Percentiles rank a stretch among this genome's conserved stretches.
phyloP scores from a whole-genome alignment of 2,888 invertebrate species.

The Strigamia transsilvanica region DNA sequence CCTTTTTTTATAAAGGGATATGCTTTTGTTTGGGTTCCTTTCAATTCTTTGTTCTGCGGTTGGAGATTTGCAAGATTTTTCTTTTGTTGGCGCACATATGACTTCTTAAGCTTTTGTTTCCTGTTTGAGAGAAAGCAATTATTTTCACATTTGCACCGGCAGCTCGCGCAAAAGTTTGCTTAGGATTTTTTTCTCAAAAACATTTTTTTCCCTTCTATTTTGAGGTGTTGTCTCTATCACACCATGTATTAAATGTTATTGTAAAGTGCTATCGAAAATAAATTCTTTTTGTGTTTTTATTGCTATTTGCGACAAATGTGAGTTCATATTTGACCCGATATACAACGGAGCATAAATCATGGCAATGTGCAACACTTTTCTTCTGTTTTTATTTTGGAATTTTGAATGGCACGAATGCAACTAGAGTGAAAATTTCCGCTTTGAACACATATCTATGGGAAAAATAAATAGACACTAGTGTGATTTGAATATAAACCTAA shows the following conservation, averaged over 20 bases:
- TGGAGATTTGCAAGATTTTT: conserved; percentile 48
- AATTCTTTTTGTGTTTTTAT: neutral
- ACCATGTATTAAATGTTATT: neutral
- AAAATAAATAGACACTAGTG: too few species aligned
- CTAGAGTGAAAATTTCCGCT: too few species aligned
- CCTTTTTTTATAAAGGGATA: neutral
- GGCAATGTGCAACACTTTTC: too few species aligned
- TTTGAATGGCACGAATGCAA: too few species aligned
- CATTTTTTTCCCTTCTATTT: neutral
- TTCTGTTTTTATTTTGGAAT: too few species aligned
- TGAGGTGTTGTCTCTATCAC: conserved; percentile 9
- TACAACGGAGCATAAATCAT: too few species aligned
- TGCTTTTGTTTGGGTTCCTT: conserved; percentile 38
- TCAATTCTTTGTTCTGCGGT: conserved; percentile 49
- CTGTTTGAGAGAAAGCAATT: conserved; percentile 47
- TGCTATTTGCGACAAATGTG: too few species aligned
- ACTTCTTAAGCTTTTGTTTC: conserved; percentile 47
- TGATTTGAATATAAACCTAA: too few species aligned
- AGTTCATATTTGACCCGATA: too few species aligned
- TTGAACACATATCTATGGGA: too few species aligned
- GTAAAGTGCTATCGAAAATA: neutral
- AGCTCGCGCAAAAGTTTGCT: neutral
- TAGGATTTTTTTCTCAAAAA: neutral
- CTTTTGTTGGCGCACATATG: conserved; percentile 49
- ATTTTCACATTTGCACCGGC: conserved; percentile 43